Conservation (phyloP, 2,888 invertebrate species). For the Colletes collaris region DNA sequence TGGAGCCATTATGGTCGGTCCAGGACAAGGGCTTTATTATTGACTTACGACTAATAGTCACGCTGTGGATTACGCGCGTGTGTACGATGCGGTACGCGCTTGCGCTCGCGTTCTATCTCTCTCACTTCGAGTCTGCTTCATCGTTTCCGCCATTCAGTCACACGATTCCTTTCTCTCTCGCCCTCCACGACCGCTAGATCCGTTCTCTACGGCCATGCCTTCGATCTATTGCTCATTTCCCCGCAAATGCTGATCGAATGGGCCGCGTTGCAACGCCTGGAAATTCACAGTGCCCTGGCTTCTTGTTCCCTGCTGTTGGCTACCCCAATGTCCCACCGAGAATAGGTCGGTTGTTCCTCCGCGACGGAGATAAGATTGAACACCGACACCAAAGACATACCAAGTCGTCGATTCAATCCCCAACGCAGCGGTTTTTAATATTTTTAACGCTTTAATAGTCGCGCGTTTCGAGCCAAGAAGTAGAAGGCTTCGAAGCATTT, state of each 20-base stretch:
- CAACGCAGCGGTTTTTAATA: too few relatives aligned
- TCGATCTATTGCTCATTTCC: conserved; percentile 78
- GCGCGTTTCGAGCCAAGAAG: too few relatives aligned
- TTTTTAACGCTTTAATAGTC: too few relatives aligned
- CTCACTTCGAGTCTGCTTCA: not conserved
- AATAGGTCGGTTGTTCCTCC: conserved; percentile 37
- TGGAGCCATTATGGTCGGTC: conserved; percentile 75
- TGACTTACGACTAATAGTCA: conserved; percentile 82
- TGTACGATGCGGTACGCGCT: conserved; percentile 51
- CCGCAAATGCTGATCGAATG: conserved; percentile 73
- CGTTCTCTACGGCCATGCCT: conserved; percentile 41
- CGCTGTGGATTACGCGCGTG: conserved; percentile 74
- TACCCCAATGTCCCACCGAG: conserved; percentile 13
- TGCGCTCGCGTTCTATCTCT: conserved; percentile 29
- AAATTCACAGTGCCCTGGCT: conserved; percentile 48
- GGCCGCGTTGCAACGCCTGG: conserved; percentile 53
- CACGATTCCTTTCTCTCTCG: conserved; percentile 12
- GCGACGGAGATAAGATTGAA: conserved; percentile 14
- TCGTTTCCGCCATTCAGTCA: conserved; percentile 7
- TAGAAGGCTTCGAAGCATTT: too few relatives aligned
- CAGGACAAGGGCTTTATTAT: conserved; percentile 81
- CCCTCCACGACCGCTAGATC: conserved; percentile 9
- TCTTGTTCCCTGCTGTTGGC: not conserved
- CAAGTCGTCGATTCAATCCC: too few relatives aligned
- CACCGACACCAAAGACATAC: not conserved